Evolutionary conservation across 2,797 vertebrate species (phyloP), one percentile per base, ranked within the genome.

Genomic region (Meriones psammophilus): DNA sequence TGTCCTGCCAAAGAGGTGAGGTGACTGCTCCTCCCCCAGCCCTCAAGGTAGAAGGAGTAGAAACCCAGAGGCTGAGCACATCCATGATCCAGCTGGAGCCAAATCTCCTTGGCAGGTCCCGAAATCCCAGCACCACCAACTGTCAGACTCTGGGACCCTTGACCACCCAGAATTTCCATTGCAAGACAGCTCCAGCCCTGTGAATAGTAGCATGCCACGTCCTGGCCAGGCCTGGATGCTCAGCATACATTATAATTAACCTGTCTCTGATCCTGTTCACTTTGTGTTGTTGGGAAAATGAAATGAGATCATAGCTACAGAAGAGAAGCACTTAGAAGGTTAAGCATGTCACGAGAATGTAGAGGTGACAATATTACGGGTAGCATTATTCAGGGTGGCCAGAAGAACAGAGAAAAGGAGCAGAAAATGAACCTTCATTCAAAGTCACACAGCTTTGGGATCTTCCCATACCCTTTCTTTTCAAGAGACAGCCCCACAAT

Each of bases 281-380:
- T 96, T 73, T 39, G 68, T 33, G 10, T 78, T 93, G 73, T 90
- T 97, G 94, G 71, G 42, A 93, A 85, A 97, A 95, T 58, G 86
- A 93, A 96, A 97, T 94, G 95, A 97, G 96, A 96, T 96, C 96
- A 96, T 92, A 81, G 89, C 60, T 95, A 71, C 77, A 88, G 84
- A 87, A 69, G 69, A 92, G 91, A 84, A 85, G 69, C 77, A 96
- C 88, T 96, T 91, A 78, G 89, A 95, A 98, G 94, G 92, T 95
- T 92, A 97, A 95, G 80, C 3, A 3, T 80, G 78, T 88, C 89
- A 95, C 79, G 39, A 12, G 60, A 81, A 90, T 93, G 76, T 76
- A 94, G 80, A 95, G 36, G 90, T 92, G 80, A 85, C 1, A 1
- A 85, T 89, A 69, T 94, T 94, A 90, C 26, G 26, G 68, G 62